Evolutionary conservation across 2,113 vertebrate genomes (phyloP), one percentile per base, ranked within the genome.

Genomic region (Mesitornis unicolor): DNA sequence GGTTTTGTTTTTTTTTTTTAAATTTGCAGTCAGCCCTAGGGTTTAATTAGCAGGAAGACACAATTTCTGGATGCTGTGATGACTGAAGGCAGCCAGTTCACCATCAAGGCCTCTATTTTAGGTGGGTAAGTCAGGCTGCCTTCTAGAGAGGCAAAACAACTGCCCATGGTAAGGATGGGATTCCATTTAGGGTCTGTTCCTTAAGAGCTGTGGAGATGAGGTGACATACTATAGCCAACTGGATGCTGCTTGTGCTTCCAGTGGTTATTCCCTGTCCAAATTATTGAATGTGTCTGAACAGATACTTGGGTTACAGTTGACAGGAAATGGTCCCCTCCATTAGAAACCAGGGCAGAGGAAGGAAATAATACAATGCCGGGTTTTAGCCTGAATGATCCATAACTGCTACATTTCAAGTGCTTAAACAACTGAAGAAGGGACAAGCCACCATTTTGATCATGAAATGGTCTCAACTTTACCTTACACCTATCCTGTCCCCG

Each of bases 351-450:
- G 16, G 42, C 33, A 63, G 47, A n/a, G 4, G 16, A 56, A 71
- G 9, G 11, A 48, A 7, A 29, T 26, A 8, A 36, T 26, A 43
- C 6, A 56, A 2, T 10, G 21, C 18, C 3, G 1, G 10, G 5
- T 19, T 86, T 85, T 57, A 81, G 15, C 31, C 29, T 70, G 50
- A 13, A 17, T 10, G 47, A 8, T 68, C 35, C n/a, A 12, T 56
- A 57, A 31, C 29, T 61, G 36, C 24, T 51, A 8, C 38, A 53
- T 42, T 13, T 17, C 14, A 36, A 38, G 10, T 9, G 17, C 11
- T 24, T 53, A 33, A 50, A 16, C 12, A 68, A 7, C 7, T 28
- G 13, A 57, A 83, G 20, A 80, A 59, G 10, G 7, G 26, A 50
- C 5, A 93, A 75, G 4, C 1, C 35, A 68, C 26, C 2, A 1